Evolutionary conservation across 2,113 vertebrate genomes (phyloP).

Genomic region (Vulpes lagopus): DNA sequence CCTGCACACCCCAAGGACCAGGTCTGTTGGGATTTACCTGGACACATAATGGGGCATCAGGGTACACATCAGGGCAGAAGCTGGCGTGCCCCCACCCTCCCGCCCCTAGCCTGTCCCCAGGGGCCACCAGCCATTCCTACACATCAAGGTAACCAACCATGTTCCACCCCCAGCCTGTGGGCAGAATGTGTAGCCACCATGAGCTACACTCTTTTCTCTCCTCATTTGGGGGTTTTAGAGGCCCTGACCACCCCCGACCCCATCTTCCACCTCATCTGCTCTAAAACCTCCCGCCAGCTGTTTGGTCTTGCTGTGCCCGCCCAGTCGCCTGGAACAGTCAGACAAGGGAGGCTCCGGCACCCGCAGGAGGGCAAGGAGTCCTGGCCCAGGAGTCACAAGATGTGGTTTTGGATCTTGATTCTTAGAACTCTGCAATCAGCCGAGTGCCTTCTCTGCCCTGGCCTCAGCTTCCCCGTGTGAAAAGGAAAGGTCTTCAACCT

Average conservation of each 20-base stretch:
- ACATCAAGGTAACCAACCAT: background rate
- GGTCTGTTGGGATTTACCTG: background rate
- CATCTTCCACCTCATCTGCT: too few species aligned
- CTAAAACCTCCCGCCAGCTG: background rate
- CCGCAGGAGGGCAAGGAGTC: background rate
- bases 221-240: background rate
- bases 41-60: rapidly evolving
- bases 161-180: background rate
- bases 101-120: background rate
- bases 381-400: rapidly evolving
- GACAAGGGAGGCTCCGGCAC: background rate
- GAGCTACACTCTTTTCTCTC: background rate
- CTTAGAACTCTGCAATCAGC: background rate
- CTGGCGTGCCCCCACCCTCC: background rate
- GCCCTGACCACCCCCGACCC: background rate
- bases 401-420: background rate
- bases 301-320: rapidly evolving
- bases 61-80: background rate
- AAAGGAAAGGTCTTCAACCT: background rate
- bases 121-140: background rate
- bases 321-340: background rate
- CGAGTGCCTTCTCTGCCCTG: background rate
- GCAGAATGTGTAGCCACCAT: background rate
- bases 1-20: background rate
- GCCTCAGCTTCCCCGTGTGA: background rate